Base-by-base conservation (phyloP, 2,888 invertebrate genomes). In the Bombyx huttoni region DNA sequence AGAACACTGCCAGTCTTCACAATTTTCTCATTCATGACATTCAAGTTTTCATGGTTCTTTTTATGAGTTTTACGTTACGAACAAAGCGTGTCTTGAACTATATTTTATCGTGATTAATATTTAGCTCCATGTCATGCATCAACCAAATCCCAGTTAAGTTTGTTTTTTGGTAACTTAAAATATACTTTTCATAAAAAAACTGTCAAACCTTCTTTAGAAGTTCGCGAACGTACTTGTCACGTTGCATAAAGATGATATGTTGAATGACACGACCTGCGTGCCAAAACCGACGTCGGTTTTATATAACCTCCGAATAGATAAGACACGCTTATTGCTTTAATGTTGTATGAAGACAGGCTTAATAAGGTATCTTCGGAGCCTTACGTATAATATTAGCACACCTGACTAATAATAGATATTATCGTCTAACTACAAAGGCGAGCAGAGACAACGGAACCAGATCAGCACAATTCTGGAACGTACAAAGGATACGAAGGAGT, bases 401-500 rank as follows among this genome's bases (percentile, higher is more conserved):
- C 40, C 40, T 40, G 40, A 40, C 1, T 48, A 48, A 48, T 48
- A 33, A 48, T 48, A 14, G 14, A 48, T 24, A 48, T 12, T 8
- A 14, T 48, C 34, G 48, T 48, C 8, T 47, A 52, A 58, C 55
- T 59, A 60, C 61, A 61, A 61, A 63, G 58, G 57, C 53, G 58
- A 59, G 58, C 64, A 55, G 62, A 72, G 64, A 68, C 67, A 70
- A 70, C 65, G 60, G 60, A 58, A 59, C 67, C 63, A 65, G 68
- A 71, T 75, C 70, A 72, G 67, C 65, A 68, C 64, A 68, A 67
- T 69, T 64, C 64, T 60, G 57, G 50, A 57, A 62, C 59, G 62
- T 61, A 68, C 73, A 76, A 75, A 75, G 71, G 65, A 58, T 57
- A 61, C 58, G 61, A 64, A 60, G 66, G 60, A 58, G 63, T 67